Conservation (phyloP, 2,797 vertebrate species). For the Prionace glauca region DNA sequence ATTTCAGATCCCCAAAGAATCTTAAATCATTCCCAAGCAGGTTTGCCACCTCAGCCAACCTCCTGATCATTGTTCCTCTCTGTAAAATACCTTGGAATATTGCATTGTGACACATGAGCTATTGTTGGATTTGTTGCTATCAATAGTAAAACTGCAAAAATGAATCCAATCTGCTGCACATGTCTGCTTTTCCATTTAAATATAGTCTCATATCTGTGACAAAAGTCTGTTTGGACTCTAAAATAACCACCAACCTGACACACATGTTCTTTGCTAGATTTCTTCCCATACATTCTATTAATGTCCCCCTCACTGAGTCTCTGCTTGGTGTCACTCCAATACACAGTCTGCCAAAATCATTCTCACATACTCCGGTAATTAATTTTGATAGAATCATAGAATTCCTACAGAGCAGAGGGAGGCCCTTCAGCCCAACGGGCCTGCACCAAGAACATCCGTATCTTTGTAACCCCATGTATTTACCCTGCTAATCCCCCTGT, state of each 20-base stretch:
- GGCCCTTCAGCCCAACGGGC: no score
- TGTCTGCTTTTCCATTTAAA: background rate
- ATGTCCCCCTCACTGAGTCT: background rate
- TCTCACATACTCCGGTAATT: background rate
- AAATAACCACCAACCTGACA: background rate
- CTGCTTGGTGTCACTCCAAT: background rate
- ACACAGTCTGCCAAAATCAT: background rate
- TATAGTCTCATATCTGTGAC: background rate
- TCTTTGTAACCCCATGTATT: no score
- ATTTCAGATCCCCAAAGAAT: background rate
- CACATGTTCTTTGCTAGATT: background rate
- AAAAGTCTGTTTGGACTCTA: background rate
- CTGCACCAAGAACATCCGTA: no score
- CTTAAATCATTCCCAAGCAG: background rate
- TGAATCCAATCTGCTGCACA: background rate
- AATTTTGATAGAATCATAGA: no score
- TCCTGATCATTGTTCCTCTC: background rate
- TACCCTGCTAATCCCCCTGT: no score
- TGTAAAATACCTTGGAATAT: no score
- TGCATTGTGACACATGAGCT: no score
- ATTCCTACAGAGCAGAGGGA: no score
- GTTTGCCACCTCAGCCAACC: background rate
- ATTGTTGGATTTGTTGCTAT: no score
- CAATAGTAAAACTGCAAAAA: background rate
- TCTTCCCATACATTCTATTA: background rate